Evolutionary conservation across 1,140 invertebrate species (phyloP), one percentile per base, ranked within the genome.

Genomic region (Dreissena polymorpha): DNA sequence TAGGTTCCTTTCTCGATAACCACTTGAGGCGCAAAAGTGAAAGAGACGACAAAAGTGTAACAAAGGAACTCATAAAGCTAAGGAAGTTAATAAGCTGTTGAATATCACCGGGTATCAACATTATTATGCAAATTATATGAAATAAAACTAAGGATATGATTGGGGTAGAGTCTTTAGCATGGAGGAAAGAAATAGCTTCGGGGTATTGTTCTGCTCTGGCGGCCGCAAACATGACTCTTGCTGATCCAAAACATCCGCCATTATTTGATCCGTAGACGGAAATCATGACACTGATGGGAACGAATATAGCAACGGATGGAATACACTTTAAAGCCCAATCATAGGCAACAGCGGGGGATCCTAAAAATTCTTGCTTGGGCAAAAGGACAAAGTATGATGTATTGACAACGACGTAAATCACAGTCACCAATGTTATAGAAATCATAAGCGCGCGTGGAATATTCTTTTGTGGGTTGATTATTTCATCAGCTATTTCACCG

Each of bases 291-390:
- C 78, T 49, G n/a, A 80, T 50, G 0, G 67, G 78, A 12, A 80
- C 60, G 16, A 72, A n/a, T n/a, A 70, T 51, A 7, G 67, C 78
- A 7, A 39, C 78, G 13, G 53, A n/a, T 14, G 16, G 27, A 14
- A 80, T 49, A 27, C 14, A 50, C 16, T 80, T 72, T 25, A 80
- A 49, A 6, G 68, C 67, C 78, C 78, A 80, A 51, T 71, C 95
- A 90, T 99, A 97, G 18, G 93, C 93, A 10, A 93, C 93, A 29
- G 93, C 93, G 74, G 89, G 86, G 0, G 91, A 92, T n/a, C 79
- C 75, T 60, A 92, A 88, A 71, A 94, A 89, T 68, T 93, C 92
- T 12, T 87, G 75, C 23, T 90, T 89, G 50, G 93, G 86, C 18
- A 94, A 70, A 0, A 93, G 88, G 12, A 89, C 87, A 78, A 93